Base-by-base conservation (phyloP, 2,113 vertebrate genomes). In the Gopherus flavomarginatus region DNA sequence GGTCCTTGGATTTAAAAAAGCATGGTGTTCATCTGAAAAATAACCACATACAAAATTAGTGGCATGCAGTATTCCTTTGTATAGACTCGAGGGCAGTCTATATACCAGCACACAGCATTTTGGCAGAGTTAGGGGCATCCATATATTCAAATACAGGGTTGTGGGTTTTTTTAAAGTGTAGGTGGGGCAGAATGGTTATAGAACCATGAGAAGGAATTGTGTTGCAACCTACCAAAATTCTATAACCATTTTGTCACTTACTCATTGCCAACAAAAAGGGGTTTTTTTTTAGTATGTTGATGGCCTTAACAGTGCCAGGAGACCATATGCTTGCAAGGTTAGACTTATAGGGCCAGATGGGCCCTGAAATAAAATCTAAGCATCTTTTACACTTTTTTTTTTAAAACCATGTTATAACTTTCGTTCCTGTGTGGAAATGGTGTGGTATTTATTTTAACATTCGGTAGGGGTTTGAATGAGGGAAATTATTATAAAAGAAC, bases 61-160 rank as follows among this genome's bases (percentile, higher is more conserved):
- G 91, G 85, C 62, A 31, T 92, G 35, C 13, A 89, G 24, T 29
- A 35, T 21, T 59, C 88, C 83, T 79, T 16, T 1, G 7, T 92
- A 82, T 53, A 17, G 22, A 47, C 78, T 11, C n/a, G 72, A 90
- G 81, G 29, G 62, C 92, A 90, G 7, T 78, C n/a, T 38, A 17
- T 21, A 72, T 92, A 75, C 50, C 84, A 85, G 89, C 53, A 83
- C 90, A 81, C 75, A 54, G 65, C 81, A 92, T 53, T 79, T 56
- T 90, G 87, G 53, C 75, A 44, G 0, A 62, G 29, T 35, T 6
- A 21, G 62, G 16, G 14, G 35, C 13, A 69, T n/a, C 0, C 3
- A 35, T 89, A 85, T 78, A 79, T 80, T 47, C 82, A 90, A 86
- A 77, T 42, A 44, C 21, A 26, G 38, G 50, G 13, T 50, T 13